Conservation (phyloP, 2,113 vertebrate species). For the Microtus ochrogaster region DNA sequence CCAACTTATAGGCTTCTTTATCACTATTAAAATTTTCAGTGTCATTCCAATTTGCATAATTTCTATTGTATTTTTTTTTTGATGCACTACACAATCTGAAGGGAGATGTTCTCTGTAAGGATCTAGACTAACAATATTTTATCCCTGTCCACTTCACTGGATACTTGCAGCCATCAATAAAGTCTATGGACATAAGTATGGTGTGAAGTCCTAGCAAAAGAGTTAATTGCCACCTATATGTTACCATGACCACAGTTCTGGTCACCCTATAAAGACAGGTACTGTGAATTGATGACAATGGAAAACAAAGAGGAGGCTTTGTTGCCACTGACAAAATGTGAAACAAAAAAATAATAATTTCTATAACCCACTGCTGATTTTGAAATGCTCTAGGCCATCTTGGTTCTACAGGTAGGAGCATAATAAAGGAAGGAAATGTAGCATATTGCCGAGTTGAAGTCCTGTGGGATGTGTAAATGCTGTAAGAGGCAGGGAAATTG, state of each 20-base stretch:
- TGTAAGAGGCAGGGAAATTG: slow-evolving; percentile 71
- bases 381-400: slow-evolving; percentile 75
- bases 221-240: slow-evolving; percentile 35
- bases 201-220: background rate
- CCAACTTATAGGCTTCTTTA: background rate
- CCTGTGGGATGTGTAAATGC: slow-evolving; percentile 72
- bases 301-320: slow-evolving; percentile 45
- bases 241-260: background rate
- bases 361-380: slow-evolving; percentile 49
- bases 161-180: background rate
- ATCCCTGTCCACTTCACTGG: background rate
- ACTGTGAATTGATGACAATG: background rate
- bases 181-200: background rate
- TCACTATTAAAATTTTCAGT: background rate
- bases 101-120: background rate
- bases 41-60: background rate
- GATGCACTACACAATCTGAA: background rate
- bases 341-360: slow-evolving; percentile 51
- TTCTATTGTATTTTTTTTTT: background rate
- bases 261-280: slow-evolving; percentile 17
- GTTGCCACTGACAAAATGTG: slow-evolving; percentile 61
- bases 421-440: slow-evolving; percentile 80
- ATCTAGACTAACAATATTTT: slow-evolving; percentile 49
- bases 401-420: slow-evolving; percentile 69
- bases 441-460: slow-evolving; percentile 68